Evolutionary conservation across 2,797 vertebrate species (phyloP).

Genomic region (Galago senegalensis): DNA sequence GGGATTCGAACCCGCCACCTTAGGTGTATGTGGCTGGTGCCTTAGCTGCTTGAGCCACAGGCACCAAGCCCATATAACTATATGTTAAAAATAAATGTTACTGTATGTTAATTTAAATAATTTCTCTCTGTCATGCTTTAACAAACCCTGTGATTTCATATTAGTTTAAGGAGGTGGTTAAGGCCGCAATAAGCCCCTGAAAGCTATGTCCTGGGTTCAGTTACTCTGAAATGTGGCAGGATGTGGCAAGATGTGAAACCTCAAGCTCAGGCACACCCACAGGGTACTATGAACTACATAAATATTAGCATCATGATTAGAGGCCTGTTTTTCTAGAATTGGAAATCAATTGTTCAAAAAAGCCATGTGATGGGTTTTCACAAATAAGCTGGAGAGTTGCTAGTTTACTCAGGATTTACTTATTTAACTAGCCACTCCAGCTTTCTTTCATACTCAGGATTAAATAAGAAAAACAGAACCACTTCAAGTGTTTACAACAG

Average conservation of each 20-base stretch:
- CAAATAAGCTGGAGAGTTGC: background rate
- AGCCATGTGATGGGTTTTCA: background rate
- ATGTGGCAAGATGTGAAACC: slow-evolving; percentile 18
- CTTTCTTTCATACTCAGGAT: background rate
- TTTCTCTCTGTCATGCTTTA: background rate
- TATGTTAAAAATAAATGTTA: background rate
- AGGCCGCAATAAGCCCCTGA: background rate
- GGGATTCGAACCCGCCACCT: too few species aligned
- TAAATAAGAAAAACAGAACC: background rate
- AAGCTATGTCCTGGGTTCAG: background rate
- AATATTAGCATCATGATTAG: slow-evolving; percentile 18
- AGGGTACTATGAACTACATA: slow-evolving; percentile 18
- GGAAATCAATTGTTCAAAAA: background rate
- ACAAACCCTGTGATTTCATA: background rate
- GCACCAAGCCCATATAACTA: background rate
- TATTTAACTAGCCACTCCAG: background rate
- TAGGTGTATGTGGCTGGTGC: too few species aligned
- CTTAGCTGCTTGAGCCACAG: too few species aligned
- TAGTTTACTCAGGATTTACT: slow-evolving; percentile 41
- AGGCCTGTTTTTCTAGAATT: background rate
- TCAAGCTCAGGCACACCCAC: background rate
- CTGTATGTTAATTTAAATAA: slow-evolving; percentile 9
- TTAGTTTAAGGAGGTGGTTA: background rate
- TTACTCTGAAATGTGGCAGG: slow-evolving; percentile 4
- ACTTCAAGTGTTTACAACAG: background rate